A percentile compares a stretch with the other conserved stretches of the same genome.
Conservation (phyloP, 2,888 invertebrate species). For the Leuctra nigra region DNA sequence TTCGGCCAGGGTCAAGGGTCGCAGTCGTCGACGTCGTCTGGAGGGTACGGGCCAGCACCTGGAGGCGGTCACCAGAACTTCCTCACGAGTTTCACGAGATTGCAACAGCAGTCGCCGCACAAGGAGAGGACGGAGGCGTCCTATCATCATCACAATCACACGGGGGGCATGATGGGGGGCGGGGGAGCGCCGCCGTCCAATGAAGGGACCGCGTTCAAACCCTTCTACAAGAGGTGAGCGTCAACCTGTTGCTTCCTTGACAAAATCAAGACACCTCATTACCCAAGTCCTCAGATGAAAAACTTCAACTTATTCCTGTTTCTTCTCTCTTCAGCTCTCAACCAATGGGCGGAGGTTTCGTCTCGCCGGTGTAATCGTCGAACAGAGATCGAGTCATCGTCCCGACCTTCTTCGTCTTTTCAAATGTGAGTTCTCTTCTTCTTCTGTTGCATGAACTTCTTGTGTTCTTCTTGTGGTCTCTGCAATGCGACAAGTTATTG, state of each 20-base stretch:
- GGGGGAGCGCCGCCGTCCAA: slow-evolving; percentile 42
- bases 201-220: slow-evolving; percentile 69
- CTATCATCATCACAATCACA: slow-evolving; percentile 38
- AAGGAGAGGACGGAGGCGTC: slow-evolving; percentile 35
- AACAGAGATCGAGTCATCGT: slow-evolving; percentile 33
- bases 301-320: no score
- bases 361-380: slow-evolving; percentile 61
- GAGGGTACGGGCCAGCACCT: background rate
- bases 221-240: slow-evolving; percentile 82
- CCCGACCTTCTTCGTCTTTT: background rate
- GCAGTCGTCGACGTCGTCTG: slow-evolving; percentile 11
- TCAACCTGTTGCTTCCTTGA: no score
- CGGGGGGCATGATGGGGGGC: slow-evolving; percentile 45
- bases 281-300: no score
- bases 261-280: no score
- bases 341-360: slow-evolving; percentile 64
- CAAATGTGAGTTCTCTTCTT: background rate
- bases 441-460: background rate
- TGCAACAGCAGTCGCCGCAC: slow-evolving; percentile 38
- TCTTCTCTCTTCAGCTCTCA: slow-evolving; percentile 65
- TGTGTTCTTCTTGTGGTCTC: no score
- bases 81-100: slow-evolving; percentile 40
- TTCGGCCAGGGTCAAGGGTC: slow-evolving; percentile 17
- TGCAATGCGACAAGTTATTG: no score
- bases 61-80: slow-evolving; percentile 14